Evolutionary conservation across 2,888 invertebrate species (phyloP).

Genomic region (Sphinx pinastri): DNA sequence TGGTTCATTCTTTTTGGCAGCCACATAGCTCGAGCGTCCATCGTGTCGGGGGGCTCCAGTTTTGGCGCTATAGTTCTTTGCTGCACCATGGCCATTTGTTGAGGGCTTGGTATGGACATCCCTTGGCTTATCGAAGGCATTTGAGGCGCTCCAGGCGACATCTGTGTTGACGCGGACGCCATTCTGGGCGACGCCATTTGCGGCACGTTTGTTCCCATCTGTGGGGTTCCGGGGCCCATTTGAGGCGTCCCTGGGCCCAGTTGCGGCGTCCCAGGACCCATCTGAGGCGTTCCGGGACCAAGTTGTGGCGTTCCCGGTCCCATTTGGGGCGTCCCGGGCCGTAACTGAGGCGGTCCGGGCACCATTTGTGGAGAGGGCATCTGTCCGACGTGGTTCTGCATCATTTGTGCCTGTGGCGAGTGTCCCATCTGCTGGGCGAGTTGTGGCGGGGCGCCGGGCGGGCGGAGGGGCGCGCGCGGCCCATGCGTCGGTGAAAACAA

Average conservation of each 20-base stretch:
- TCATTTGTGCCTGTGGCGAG: constrained; percentile 49
- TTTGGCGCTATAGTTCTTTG: constrained; percentile 82
- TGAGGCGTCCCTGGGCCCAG: constrained; percentile 59
- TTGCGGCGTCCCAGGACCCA: constrained; percentile 56
- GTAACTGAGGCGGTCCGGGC: constrained; percentile 63
- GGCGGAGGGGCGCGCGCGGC: constrained; percentile 65
- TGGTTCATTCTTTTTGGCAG: constrained; percentile 86
- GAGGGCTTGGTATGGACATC: constrained; percentile 70
- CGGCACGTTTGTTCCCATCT: constrained; percentile 64
- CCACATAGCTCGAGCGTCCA: constrained; percentile 86
- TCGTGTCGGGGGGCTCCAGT: constrained; percentile 84
- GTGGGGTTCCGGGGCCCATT: constrained; percentile 61
- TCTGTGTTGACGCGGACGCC: constrained; percentile 73
- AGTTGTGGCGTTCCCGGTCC: constrained; percentile 47
- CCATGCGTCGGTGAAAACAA: constrained; percentile 77
- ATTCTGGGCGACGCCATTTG: constrained; percentile 76
- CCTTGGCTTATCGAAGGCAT: constrained; percentile 73
- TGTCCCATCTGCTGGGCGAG: constrained; percentile 43
- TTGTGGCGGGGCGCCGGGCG: constrained; percentile 62
- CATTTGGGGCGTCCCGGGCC: constrained; percentile 47
- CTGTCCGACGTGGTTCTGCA: constrained; percentile 42
- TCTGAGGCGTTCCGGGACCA: constrained; percentile 51
- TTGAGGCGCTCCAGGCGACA: constrained; percentile 77
- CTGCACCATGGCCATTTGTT: constrained; percentile 71
- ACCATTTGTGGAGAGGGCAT: constrained; percentile 71